Base-by-base conservation (phyloP, 2,888 invertebrate genomes). In the Meteorus colon region DNA sequence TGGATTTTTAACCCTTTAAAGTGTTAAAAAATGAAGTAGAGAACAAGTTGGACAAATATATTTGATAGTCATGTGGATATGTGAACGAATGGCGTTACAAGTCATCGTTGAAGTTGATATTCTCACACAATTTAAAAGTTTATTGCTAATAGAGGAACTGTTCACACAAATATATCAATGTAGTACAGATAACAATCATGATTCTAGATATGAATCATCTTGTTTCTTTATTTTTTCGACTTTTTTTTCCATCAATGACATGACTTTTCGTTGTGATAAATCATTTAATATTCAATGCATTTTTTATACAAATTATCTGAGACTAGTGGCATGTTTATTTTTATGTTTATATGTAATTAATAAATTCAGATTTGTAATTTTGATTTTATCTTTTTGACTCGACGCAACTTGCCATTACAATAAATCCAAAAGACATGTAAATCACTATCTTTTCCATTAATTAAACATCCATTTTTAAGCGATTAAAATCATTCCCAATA, bases 371-470 rank as follows among this genome's bases (percentile, higher is more conserved):
- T 80, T 79, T 67, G 69, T 77, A 77, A 78, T 78, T 79, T 74
- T 72, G 78, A 77, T 81, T 79, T 82, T 80, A 81, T 79, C 82
- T 79, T 78, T 74, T 55, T 74, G 71, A 74, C 66, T 77, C 81
- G 81, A 82, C 82, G 82, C 79, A 79, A 79, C 79, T 81, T 80
- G 69, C 78, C 78, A 70, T 77, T 73, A 82, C 81, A 84, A 84
- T 85, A 84, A 85, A 85, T 74, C 29, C 45, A 55, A 55, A 55
- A 55, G 19, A n/a, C 55, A 55, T 55, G 55, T 55, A 29, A 67
- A 60, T 74, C 59, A 59, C 37, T 65, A 48, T 73, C 65, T 63
- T 45, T 29, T 63, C 24, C 55, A 55, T 55, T 55, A 55, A 55
- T 55, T 55, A 55, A 55, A 55, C 55, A 55, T 55, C 55, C 55